Evolutionary conservation across 2,888 invertebrate species (phyloP), one percentile per base, ranked within the genome.

Genomic region (Drosophila phalerata): DNA sequence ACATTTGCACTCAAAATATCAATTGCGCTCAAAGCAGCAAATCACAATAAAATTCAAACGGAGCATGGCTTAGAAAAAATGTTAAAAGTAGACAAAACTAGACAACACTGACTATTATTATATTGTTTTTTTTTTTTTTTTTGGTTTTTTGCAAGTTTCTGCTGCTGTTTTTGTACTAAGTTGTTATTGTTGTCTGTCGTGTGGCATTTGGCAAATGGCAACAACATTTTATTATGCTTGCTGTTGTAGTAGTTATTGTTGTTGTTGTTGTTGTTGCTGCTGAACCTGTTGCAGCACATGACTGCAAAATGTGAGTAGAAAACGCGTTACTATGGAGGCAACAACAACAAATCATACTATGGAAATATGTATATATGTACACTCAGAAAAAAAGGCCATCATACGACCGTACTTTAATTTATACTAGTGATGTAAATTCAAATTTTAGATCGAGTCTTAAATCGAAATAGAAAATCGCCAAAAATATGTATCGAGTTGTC

Each of bases 131-230:
- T 25, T 51, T 56, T 55, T 53, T 55, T 45, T n/a, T n/a, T n/a
- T n/a, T n/a, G n/a, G n/a, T n/a, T n/a, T n/a, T n/a, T n/a, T n/a
- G n/a, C 49, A 22, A 32, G 60, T 69, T 75, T 62, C 63, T 67
- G 49, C 42, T 45, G 67, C 48, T 72, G 58, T 47, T 51, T 47
- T 62, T 58, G 52, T 52, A 28, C 37, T 28, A 13, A 17, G 56
- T 52, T 60, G 60, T 17, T 61, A 40, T 55, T 49, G 13, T 43
- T 66, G 40, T 62, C 62, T 61, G 51, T 56, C 66, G 45, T 75
- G 64, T 84, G 85, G 89, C 89, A 85, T 85, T 85, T 85, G 69
- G 72, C 72, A 78, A 85, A 85, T 85, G 85, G 85, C 89, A 89
- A 73, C 75, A 73, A 67, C 85, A 73, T 87, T 84, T 82, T 52